Base-by-base conservation (phyloP, 2,888 invertebrate genomes). In the Sminthurides aquaticus region DNA sequence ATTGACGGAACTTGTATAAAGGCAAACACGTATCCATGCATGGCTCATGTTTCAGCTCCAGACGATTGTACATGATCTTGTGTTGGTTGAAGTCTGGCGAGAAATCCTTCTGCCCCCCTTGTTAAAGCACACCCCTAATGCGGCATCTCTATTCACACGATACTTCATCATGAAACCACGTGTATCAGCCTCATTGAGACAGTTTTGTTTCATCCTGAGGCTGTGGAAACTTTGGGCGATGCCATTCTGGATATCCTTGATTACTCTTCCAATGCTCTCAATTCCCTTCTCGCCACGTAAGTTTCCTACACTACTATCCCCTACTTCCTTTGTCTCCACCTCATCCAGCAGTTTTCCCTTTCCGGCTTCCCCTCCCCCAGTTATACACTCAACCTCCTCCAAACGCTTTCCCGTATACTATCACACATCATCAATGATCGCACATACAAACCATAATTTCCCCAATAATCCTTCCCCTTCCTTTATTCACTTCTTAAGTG, bases 1-100 rank as follows among this genome's bases (percentile, higher is more conserved):
- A 60, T 25, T 43, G 5, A 58, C 26, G 3, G 28, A 27, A 57
- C 5, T 56, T 20, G 56, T 22, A 26, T n/a, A n/a, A n/a, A n/a
- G n/a, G n/a, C n/a, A n/a, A n/a, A 56, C 18, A 24, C 22, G 18
- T 18, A 8, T 8, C 8, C 3, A 24, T 2, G 25, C 8, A 57
- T 56, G 3, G 3, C 28, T 56, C 28, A 27, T 67, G 60, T 62
- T 67, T 43, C 77, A 89, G 88, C 80, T 88, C 5, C 84, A 87
- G 1, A 79, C 89, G 22, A 79, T 95, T 48, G 86, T 94, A 28
- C 85, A 89, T 75, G 93, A 95, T 81, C 86, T 89, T 0, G 87
- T 91, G 73, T 85, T 88, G 73, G 86, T 91, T 57, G 87, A 87
- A 77, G 81, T 93, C 43, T 95, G 94, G 94, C 90, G 90, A 72